These are phyloP conservation scores for Vicugna pacos DNA, from an alignment of 2,113 vertebrate genomes.

Conservation along the genomic window DNA sequence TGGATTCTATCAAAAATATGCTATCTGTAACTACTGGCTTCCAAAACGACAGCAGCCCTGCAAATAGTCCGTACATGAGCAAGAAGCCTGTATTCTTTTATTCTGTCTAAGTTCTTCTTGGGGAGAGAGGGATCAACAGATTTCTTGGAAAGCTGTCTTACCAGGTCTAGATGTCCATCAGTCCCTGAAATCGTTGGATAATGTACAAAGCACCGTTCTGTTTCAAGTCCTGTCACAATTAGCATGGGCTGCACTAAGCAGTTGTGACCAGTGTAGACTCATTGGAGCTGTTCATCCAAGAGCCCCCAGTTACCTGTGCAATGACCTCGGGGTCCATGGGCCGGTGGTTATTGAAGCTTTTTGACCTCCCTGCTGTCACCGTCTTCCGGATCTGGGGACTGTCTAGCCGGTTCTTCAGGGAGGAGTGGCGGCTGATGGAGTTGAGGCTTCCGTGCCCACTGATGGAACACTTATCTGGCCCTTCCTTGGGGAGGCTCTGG, in stretches of 20 bases:
- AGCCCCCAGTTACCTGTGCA: slow-evolving; percentile 89
- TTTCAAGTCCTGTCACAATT: neutral
- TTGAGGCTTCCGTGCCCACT: slow-evolving; percentile 96
- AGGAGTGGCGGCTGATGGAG: slow-evolving; percentile 97
- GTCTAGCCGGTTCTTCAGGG: slow-evolving; percentile 96
- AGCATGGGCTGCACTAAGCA: neutral
- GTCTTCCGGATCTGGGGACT: slow-evolving; percentile 96
- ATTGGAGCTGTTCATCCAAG: neutral
- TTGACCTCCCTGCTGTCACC: slow-evolving; percentile 94
- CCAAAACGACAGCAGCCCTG: neutral
- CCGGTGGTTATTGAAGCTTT: slow-evolving; percentile 99
- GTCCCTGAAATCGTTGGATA: neutral
- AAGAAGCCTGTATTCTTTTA: neutral
- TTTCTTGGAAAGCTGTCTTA: neutral
- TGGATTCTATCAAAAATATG: neutral
- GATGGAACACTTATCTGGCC: slow-evolving; percentile 94
- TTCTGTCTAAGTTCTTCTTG: neutral
- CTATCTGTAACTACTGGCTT: neutral
- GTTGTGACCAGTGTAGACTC: neutral
- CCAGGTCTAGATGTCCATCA: neutral
- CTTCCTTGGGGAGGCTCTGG: slow-evolving; percentile 93
- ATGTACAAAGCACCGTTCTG: fast-evolving
- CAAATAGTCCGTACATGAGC: neutral
- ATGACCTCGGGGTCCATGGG: slow-evolving; percentile 96
- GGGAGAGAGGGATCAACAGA: neutral